Evolutionary conservation across 2,888 invertebrate genomes (phyloP).

Genomic region (Erpobdella octoculata): DNA sequence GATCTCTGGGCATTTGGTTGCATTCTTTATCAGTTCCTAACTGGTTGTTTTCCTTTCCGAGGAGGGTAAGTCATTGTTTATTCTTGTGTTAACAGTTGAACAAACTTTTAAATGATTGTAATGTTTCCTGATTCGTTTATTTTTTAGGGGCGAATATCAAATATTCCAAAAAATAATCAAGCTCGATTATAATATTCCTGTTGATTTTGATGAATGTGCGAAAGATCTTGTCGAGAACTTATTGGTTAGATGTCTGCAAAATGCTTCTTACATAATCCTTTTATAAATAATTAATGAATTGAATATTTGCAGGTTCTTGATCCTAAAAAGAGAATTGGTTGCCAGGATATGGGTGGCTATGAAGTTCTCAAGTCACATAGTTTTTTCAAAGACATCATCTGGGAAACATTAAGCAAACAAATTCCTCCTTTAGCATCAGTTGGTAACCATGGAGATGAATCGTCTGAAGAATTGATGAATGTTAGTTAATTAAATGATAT

Average conservation of each 20-base stretch:
- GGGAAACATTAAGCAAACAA: conserved; percentile 68
- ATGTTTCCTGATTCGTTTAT: background rate
- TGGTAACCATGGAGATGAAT: no score
- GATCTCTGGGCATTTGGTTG: conserved; percentile 97
- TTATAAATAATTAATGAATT: background rate
- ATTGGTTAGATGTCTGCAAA: conserved; percentile 51
- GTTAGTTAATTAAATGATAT: background rate
- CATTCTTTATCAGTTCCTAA: conserved; percentile 90
- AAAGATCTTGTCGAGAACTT: conserved; percentile 51
- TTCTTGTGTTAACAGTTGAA: background rate
- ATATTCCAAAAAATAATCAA: conserved; percentile 90
- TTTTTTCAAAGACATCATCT: conserved; percentile 76
- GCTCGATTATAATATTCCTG: conserved; percentile 82
- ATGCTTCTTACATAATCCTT: background rate
- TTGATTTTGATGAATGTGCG: conserved; percentile 77
- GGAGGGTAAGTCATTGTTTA: conserved; percentile 49
- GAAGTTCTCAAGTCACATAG: conserved; percentile 74
- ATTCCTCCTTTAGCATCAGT: conserved; percentile 64
- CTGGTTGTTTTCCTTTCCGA: conserved; percentile 55
- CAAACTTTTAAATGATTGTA: conserved; percentile 6
- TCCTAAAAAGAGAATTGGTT: conserved; percentile 72
- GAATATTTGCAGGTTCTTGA: conserved; percentile 59
- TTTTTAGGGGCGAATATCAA: conserved; percentile 74
- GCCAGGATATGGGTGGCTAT: conserved; percentile 61
- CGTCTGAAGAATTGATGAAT: background rate